Evolutionary conservation across 2,113 vertebrate genomes (phyloP).

Genomic region (Trematocara nigrifrons): DNA sequence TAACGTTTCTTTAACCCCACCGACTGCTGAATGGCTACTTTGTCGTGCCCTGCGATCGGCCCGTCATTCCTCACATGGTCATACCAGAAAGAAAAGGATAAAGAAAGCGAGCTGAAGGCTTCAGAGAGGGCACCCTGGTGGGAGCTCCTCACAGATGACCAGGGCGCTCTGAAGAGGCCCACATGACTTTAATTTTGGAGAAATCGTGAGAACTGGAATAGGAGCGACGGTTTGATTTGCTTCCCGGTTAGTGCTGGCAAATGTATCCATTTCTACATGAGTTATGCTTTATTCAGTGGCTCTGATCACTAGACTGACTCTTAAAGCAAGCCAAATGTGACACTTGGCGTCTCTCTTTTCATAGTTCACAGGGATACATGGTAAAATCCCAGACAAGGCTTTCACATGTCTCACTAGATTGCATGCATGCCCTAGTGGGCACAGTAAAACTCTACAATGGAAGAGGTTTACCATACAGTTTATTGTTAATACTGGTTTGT

Average conservation of each 20-base stretch:
- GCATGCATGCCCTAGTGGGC: neutral
- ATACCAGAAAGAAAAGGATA: neutral
- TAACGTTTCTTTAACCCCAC: constrained; percentile 75
- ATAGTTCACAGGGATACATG: neutral
- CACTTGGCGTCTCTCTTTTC: neutral
- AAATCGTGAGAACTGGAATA: constrained; percentile 36
- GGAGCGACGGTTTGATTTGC: neutral
- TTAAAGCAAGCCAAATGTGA: neutral
- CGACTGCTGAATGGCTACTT: constrained; percentile 46
- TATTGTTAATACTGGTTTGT: neutral
- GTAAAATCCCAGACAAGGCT: neutral
- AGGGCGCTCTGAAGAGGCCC: constrained; percentile 11
- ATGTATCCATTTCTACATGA: constrained; percentile 18
- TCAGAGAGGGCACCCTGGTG: constrained; percentile 16
- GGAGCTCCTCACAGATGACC: constrained; percentile 19
- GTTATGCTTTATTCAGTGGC: constrained; percentile 42
- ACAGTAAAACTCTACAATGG: neutral
- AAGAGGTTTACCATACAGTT: neutral
- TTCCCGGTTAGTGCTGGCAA: constrained; percentile 17
- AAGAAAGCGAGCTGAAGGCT: constrained; percentile 22
- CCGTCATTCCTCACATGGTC: constrained; percentile 48
- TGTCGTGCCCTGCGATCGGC: constrained; percentile 52
- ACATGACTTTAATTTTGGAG: constrained; percentile 32
- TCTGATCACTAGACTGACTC: constrained; percentile 12
- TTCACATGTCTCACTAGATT: neutral